These are phyloP conservation scores for Stenoptilia bipunctidactyla DNA, from an alignment of 2,888 invertebrate genomes.

Conservation along the genomic window DNA sequence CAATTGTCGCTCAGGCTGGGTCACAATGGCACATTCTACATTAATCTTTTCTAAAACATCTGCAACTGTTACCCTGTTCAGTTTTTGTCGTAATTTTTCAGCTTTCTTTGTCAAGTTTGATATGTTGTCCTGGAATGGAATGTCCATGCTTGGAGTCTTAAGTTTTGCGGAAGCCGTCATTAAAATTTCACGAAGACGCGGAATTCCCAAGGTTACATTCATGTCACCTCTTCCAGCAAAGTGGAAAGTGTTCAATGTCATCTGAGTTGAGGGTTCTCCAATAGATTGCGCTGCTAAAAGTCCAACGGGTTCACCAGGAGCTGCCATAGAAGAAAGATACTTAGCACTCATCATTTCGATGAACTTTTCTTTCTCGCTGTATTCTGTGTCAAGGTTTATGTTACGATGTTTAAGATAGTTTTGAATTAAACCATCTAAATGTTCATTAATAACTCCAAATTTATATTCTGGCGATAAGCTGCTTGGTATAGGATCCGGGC, in stretches of 20 bases:
- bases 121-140: constrained; percentile 78
- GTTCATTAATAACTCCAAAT: constrained; percentile 89
- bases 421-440: constrained; percentile 76
- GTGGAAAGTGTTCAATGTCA: constrained; percentile 99
- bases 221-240: constrained; percentile 99
- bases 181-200: constrained; percentile 94
- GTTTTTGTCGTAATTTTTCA: constrained; percentile 76
- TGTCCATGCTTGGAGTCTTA: constrained; percentile 96
- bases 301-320: constrained; percentile 97
- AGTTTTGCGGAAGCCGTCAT: constrained; percentile 96
- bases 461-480: constrained; percentile 79
- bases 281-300: constrained; percentile 97
- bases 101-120: constrained; percentile 67
- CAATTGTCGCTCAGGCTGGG: constrained; percentile 67
- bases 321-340: constrained; percentile 80
- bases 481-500: constrained; percentile 83
- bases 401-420: constrained; percentile 66
- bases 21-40: constrained; percentile 71
- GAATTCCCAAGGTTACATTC: constrained; percentile 99
- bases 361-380: constrained; percentile 64
- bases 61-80: constrained; percentile 83
- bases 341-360: constrained; percentile 81
- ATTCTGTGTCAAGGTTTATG: constrained; percentile 26
- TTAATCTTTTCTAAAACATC: constrained; percentile 83
- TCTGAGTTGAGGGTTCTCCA: constrained; percentile 99